Evolutionary conservation across 2,888 invertebrate species (phyloP).

Genomic region (Dorcus hopei): DNA sequence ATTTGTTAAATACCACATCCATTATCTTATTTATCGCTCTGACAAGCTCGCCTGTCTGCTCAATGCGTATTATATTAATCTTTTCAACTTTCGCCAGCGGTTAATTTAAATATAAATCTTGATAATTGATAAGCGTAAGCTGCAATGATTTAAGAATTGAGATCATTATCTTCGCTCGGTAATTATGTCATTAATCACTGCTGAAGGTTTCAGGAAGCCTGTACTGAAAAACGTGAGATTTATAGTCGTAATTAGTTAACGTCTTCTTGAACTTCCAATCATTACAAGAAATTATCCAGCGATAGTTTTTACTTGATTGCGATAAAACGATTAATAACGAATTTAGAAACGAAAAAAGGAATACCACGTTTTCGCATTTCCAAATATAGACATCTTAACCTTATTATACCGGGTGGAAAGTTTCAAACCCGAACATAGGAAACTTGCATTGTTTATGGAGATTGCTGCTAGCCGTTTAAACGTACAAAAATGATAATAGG

Average conservation of each 20-base stretch:
- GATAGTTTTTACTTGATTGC: no score
- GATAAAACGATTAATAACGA: no score
- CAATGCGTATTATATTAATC: background rate
- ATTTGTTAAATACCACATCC: constrained; percentile 32
- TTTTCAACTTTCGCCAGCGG: constrained; percentile 4
- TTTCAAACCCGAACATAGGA: no score
- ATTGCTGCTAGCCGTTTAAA: no score
- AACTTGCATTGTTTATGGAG: no score
- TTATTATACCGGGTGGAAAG: no score
- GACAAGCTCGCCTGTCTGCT: constrained; percentile 24
- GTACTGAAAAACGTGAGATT: constrained; percentile 21
- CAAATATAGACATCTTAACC: no score
- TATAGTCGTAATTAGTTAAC: constrained; percentile 34
- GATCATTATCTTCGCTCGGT: constrained; percentile 31
- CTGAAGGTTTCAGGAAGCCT: constrained; percentile 23
- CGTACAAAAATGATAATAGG: no score
- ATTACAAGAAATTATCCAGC: no score
- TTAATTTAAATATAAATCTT: constrained; percentile 17
- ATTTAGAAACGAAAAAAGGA: no score
- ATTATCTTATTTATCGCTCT: constrained; percentile 27
- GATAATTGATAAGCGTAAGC: constrained; percentile 16
- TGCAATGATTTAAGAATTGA: constrained; percentile 1
- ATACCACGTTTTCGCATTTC: no score
- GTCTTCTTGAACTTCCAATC: constrained; percentile 16
- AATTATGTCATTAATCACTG: constrained; percentile 37